Evolutionary conservation across 2,888 invertebrate genomes (phyloP), one percentile per base, ranked within the genome.

Genomic region (Dorcus parallelipipedus): DNA sequence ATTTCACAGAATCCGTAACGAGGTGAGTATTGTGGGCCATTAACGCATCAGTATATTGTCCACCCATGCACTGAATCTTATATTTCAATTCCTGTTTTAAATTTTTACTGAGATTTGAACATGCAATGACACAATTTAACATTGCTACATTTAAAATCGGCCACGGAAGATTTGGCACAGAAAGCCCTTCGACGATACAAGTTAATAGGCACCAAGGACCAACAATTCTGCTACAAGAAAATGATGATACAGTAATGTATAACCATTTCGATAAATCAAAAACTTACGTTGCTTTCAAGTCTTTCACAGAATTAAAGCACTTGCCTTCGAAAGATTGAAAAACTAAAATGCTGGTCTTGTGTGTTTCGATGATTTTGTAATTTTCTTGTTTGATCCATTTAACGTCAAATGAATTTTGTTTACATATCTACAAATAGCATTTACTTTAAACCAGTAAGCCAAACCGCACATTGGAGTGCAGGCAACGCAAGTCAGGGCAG

Each of bases 81-180:
- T 80, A 79, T 64, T 83, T 84, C 3, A 91, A 78, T 26, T 81
- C 78, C 42, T 84, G 81, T 84, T 89, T 77, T 3, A 52, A 48
- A 9, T 54, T 56, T 63, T 73, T 76, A 69, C 67, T 79, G 77
- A 62, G 56, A 58, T 71, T 64, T 0, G 90, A 89, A 10, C 86
- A 84, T 3, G 88, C 86, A 26, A 93, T 78, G 5, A 86, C 80
- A 23, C 90, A 75, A 17, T 85, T 84, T 65, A 85, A 80, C 95
- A 96, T 93, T 0, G 93, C 90, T 50, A 91, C 83, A 23, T 89
- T 91, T 70, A 84, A 93, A 1, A 95, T 85, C 0, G 95, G 93
- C 69, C 86, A 86, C 0, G 83, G 82, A 4, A 86, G 87, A 54
- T 87, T 83, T 0, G 95, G 95, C 65, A 95, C 87, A 0, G 88